Base-by-base conservation (phyloP, 1,140 invertebrate species). In the Araneus ventricosus region DNA sequence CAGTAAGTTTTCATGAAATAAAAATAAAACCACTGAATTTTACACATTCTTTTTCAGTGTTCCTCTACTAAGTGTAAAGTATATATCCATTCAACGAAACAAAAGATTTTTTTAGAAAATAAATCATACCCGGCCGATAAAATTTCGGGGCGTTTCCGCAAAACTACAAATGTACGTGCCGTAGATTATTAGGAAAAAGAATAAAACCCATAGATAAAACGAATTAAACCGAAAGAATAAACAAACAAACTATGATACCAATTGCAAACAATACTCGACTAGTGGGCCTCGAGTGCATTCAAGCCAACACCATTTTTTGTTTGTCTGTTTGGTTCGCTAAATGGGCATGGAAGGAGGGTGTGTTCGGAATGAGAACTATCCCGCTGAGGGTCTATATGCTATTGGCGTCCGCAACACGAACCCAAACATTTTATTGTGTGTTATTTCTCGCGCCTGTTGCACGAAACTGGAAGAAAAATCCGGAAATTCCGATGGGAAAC, bases 401-500 rank as follows among this genome's bases (percentile, higher is more conserved):
- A 37, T 75, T 75, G 70, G 70, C 70, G 70, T 75, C 70, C 20
- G 34, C 70, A 20, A 84, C 52, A 87, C 59, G 59, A 61, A 88
- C 87, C 59, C 61, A 88, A 61, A 88, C 61, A 88, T 88, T 27
- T 88, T 70, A 88, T 90, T 57, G 75, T 57, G 75, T 80, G 88
- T 90, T 90, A 90, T 80, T 80, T 90, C 67, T 79, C 67, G 10
- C 88, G 88, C 88, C 88, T 90, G 88, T 90, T 90, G 88, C 88
- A 90, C 88, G 88, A 80, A 30, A 88, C 70, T 5, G n/a, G 27
- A 75, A 34, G 57, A 88, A 57, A 79, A 61, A 39, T 79, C 52
- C 70, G 67, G 30, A 59, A 90, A 90, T 90, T 90, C 88, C 88
- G 45, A 79, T 90, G 67, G 45, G 70, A 90, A 79, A 90, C 30